Evolutionary conservation across 1,140 invertebrate species (phyloP), one percentile per base, ranked within the genome.

Genomic region (Macrocentrus cingulum): DNA sequence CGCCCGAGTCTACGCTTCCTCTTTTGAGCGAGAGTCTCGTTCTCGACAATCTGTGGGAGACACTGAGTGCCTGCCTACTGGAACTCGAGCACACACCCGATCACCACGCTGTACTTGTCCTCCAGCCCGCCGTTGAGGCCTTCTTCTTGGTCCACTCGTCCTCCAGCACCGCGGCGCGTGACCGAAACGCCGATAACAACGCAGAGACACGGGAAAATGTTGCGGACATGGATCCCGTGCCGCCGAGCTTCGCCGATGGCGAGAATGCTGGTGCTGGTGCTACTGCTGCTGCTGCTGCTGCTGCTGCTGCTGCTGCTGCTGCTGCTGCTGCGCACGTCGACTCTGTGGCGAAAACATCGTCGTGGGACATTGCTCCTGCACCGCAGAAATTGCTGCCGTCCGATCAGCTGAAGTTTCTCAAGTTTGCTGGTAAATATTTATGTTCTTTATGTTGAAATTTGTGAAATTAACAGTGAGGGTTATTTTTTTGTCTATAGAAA

Each of bases 71-170:
- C 25, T 95, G 93, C 77, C 82, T 97, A 56, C 77, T 86, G 20
- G 90, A 92, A 68, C 74, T 96, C 18, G 91, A 91, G 61, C 86
- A 92, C 65, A 92, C 91, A 42, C 90, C 90, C n/a, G 93, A 97
- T 79, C 90, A 92, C 66, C 92, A 95, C 80, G 93, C 93, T 29
- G 93, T 97, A 3, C 81, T 97, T n/a, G 91, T 95, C 22, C 78
- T 97, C 46, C 93, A 94, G 80, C 91, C 93, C 13, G 91, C 93
- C 2, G 94, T 96, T 7, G 94, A 97, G 74, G 91, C 92, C 15
- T 95, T 95, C 79, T 95, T 95, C 81, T 80, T 94, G 16, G 91
- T 95, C 6, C 91, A 95, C 72, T 90, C 91, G 11, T 86, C 88
- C 18, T 80, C 82, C 61, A 85, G 69, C 69, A 75, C 64, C 1